Percentiles rank a stretch among this genome's conserved stretches.
Evolutionary conservation across 2,888 invertebrate species (phyloP).

Genomic region (Bibio marci): DNA sequence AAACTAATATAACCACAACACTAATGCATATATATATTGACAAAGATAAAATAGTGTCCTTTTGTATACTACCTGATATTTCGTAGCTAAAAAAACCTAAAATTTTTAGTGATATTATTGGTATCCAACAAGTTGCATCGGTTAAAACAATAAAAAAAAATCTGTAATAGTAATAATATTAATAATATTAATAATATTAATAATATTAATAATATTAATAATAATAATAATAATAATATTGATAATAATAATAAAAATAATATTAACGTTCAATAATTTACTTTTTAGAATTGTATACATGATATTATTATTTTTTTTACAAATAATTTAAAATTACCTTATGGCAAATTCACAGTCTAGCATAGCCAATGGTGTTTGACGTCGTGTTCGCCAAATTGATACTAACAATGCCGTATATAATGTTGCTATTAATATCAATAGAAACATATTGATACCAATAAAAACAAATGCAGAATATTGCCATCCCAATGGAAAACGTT

Average conservation of each 20-base stretch:
- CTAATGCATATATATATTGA: too few relatives aligned
- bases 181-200: not conserved
- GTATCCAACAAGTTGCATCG: conserved; percentile 52
- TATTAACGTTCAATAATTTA: too few relatives aligned
- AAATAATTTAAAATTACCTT: conserved; percentile 12
- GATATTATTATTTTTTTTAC: too few relatives aligned
- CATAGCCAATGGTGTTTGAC: conserved; percentile 37
- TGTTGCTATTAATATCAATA: conserved; percentile 37
- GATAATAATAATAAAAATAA: too few relatives aligned
- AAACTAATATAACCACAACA: too few relatives aligned
- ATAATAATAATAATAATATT: too few relatives aligned
- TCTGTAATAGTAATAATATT: conserved; percentile 15
- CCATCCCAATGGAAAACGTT: conserved; percentile 49
- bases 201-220: too few relatives aligned
- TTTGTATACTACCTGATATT: conserved; percentile 36
- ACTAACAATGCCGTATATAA: conserved; percentile 43
- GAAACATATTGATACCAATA: conserved; percentile 42
- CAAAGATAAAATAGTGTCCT: too few relatives aligned
- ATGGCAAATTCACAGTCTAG: conserved; percentile 47
- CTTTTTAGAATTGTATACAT: too few relatives aligned
- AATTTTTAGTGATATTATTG: conserved; percentile 45
- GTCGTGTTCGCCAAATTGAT: conserved; percentile 43
- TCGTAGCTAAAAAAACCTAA: conserved; percentile 36
- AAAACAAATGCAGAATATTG: conserved; percentile 54
- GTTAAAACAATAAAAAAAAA: conserved; percentile 55